A percentile compares a stretch with the other conserved stretches of the same genome.
These are phyloP conservation scores for Phragmatobia fuliginosa DNA, from an alignment of 2,888 invertebrate species.

Conservation along the genomic window DNA sequence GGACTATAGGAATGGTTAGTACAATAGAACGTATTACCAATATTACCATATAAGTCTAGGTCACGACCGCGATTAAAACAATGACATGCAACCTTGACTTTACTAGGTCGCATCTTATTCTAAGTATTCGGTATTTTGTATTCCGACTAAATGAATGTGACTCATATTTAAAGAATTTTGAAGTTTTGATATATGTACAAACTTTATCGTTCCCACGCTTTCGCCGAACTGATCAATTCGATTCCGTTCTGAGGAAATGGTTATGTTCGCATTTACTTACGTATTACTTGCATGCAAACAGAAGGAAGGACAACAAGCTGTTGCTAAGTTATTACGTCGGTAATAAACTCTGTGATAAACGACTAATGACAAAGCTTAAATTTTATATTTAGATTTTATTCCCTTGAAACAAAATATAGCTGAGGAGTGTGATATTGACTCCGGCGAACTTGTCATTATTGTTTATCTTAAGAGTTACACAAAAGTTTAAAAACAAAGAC, in stretches of 20 bases:
- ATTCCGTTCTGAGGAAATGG: conserved; percentile 22
- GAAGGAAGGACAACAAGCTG: background rate
- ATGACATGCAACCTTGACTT: conserved; percentile 49
- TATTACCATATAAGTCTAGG: conserved; percentile 17
- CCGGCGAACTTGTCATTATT: background rate
- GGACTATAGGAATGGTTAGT: background rate
- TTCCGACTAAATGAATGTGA: conserved; percentile 46
- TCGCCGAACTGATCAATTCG: conserved; percentile 32
- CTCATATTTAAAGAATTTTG: conserved; percentile 30
- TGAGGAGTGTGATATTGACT: background rate
- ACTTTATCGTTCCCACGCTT: conserved; percentile 45
- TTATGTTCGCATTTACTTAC: conserved; percentile 19
- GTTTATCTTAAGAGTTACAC: no score
- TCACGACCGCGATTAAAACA: conserved; percentile 38
- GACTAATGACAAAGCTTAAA: background rate
- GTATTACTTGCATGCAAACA: background rate
- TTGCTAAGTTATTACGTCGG: conserved; percentile 9
- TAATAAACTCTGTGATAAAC: conserved; percentile 15
- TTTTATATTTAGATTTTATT: no score
- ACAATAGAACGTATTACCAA: background rate
- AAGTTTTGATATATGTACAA: conserved; percentile 31
- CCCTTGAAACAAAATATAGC: background rate
- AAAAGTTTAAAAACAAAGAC: no score
- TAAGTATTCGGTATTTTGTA: conserved; percentile 43
- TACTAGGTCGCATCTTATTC: conserved; percentile 42